These are phyloP conservation scores for Listronotus bonariensis DNA, from an alignment of 1,140 invertebrate genomes.

Conservation along the genomic window DNA sequence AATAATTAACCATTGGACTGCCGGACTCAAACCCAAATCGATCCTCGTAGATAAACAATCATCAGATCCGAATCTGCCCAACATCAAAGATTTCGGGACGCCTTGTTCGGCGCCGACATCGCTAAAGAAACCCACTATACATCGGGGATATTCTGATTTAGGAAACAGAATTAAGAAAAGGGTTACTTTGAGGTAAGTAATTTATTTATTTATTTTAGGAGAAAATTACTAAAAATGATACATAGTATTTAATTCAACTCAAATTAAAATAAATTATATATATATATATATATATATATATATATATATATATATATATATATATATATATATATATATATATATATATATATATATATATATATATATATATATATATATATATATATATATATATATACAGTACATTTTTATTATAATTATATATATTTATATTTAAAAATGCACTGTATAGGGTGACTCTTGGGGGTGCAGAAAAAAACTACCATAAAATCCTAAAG, in stretches of 20 bases:
- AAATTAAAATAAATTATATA: too few species aligned
- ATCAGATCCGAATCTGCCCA: slow-evolving; percentile 78
- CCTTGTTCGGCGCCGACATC: slow-evolving; percentile 47
- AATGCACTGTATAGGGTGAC: too few species aligned
- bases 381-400: slow-evolving; percentile 5
- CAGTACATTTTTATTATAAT: slow-evolving; percentile 13
- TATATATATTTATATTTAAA: slow-evolving; percentile 3
- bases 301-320: slow-evolving; percentile 4
- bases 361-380: slow-evolving; percentile 1
- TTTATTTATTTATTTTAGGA: too few species aligned
- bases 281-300: not conserved
- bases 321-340: not conserved
- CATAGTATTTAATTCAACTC: too few species aligned
- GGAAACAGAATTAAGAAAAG: slow-evolving; percentile 81
- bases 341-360: slow-evolving; percentile 20
- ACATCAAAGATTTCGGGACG: slow-evolving; percentile 57
- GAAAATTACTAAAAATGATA: too few species aligned
- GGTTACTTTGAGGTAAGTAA: slow-evolving; percentile 73
- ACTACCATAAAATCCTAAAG: too few species aligned
- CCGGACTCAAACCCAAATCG: slow-evolving; percentile 59
- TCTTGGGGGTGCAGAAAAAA: too few species aligned
- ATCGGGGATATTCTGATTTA: slow-evolving; percentile 78
- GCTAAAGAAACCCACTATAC: slow-evolving; percentile 64
- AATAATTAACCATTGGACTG: slow-evolving; percentile 18
- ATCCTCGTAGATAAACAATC: slow-evolving; percentile 74